phyloP scores from a whole-genome alignment of 2,888 invertebrate genomes.

The Meganola albula region DNA sequence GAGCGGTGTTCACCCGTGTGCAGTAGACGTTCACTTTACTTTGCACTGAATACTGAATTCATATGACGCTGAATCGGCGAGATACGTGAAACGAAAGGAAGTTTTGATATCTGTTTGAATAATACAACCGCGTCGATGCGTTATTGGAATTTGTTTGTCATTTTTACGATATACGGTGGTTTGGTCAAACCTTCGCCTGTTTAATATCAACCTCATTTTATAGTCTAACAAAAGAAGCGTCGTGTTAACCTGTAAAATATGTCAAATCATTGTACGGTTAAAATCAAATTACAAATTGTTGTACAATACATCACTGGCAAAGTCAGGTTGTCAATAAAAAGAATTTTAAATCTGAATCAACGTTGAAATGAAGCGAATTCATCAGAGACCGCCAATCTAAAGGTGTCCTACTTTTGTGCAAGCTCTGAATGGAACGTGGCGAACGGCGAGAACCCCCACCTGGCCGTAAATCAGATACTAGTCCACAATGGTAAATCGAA shows the following conservation, averaged over 20 bases:
- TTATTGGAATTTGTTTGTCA: constrained; percentile 37
- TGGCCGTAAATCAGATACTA: constrained; percentile 61
- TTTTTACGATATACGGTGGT: constrained; percentile 21
- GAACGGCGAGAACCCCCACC: constrained; percentile 50
- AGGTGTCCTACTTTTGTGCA: constrained; percentile 60
- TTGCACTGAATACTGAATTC: constrained; percentile 49
- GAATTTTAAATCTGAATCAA: constrained; percentile 19
- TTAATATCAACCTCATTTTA: too few relatives aligned
- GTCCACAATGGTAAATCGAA: constrained; percentile 24
- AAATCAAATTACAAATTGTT: constrained; percentile 14
- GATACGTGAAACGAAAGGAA: constrained; percentile 49
- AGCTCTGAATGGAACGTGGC: constrained; percentile 54
- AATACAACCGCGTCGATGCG: constrained; percentile 20
- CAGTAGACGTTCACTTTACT: constrained; percentile 31
- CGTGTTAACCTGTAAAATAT: too few relatives aligned
- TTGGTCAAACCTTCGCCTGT: constrained; percentile 14
- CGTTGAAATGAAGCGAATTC: constrained; percentile 42
- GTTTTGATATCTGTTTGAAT: constrained; percentile 49
- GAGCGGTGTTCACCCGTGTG: constrained; percentile 20
- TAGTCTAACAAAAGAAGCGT: too few relatives aligned
- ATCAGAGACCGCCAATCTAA: constrained; percentile 45
- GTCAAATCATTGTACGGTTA: too few relatives aligned
- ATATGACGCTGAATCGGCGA: constrained; percentile 36
- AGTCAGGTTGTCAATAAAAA: constrained; percentile 18
- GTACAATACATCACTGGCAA: constrained; percentile 6